These are phyloP conservation scores for Digitonthophagus gazella DNA, from an alignment of 2,888 invertebrate species.

Conservation along the genomic window DNA sequence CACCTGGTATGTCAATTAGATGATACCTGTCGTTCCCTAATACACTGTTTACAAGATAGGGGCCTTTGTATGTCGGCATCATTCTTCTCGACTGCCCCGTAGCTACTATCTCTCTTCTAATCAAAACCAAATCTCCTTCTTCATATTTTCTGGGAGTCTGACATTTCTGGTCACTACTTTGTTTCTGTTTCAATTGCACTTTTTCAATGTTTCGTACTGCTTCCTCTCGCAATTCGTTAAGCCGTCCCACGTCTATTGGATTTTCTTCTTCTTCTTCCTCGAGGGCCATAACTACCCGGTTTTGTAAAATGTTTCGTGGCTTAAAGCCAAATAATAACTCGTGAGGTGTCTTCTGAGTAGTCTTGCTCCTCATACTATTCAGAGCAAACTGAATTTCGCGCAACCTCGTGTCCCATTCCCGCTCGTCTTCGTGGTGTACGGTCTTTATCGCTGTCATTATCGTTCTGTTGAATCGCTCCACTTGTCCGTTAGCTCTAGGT, in stretches of 20 bases:
- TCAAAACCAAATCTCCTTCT: conserved; percentile 21
- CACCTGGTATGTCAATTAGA: conserved; percentile 33
- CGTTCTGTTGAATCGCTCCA: conserved; percentile 25
- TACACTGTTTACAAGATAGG: too few relatives aligned
- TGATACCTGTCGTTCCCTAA: conserved; percentile 34
- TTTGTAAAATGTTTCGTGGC: too few relatives aligned
- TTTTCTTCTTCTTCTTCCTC: conserved; percentile 13
- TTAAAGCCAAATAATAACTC: conserved; percentile 12
- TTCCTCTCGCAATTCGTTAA: conserved; percentile 7
- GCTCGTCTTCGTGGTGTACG: conserved; percentile 7
- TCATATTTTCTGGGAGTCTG: conserved; percentile 19
- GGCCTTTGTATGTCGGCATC: too few relatives aligned
- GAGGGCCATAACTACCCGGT: too few relatives aligned
- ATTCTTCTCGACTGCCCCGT: too few relatives aligned
- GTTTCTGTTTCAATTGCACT: conserved; percentile 19
- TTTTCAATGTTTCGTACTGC: conserved; percentile 17
- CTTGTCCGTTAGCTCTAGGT: conserved; percentile 27
- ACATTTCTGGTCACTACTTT: conserved; percentile 10
- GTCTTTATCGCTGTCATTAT: conserved; percentile 13
- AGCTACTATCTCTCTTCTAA: too few relatives aligned
- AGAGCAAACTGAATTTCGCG: conserved; percentile 14
- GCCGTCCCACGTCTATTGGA: background rate
- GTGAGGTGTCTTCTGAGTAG: background rate
- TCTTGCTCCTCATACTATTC: conserved; percentile 3
- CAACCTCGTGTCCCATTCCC: conserved; percentile 12